Conservation (phyloP, 92 coral and sea anemone genomes). For the Epizoanthus stellaris region DNA sequence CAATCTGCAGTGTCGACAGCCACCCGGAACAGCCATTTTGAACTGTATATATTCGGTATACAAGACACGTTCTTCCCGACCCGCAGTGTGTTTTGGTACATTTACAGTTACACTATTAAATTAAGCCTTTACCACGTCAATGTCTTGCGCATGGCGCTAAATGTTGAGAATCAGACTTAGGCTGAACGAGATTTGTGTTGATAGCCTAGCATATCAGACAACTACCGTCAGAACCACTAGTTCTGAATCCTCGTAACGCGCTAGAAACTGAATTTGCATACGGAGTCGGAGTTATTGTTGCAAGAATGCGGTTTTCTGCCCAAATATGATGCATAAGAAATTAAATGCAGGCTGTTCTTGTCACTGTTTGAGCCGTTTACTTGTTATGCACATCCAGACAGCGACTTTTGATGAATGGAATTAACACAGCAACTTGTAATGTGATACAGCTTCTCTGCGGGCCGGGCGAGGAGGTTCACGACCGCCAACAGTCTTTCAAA, state of each 20-base stretch:
- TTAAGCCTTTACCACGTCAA: no score
- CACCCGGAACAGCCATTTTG: not conserved
- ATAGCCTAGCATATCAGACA: no score
- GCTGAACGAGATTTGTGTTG: no score
- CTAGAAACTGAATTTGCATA: no score
- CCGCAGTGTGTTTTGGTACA: not conserved
- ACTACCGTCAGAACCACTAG: no score
- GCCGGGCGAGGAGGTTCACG: not conserved
- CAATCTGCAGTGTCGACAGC: not conserved
- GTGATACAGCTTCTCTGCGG: not conserved
- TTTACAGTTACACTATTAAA: no score
- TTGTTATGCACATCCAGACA: not conserved
- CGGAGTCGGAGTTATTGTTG: not conserved
- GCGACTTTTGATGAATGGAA: slow-evolving; percentile 13
- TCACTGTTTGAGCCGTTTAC: not conserved
- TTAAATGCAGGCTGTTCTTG: not conserved
- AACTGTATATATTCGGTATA: not conserved
- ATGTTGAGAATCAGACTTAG: no score
- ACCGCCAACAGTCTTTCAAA: not conserved
- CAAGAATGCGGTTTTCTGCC: not conserved
- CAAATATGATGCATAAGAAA: not conserved
- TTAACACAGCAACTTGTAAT: slow-evolving; percentile 10
- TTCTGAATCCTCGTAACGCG: no score
- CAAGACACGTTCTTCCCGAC: not conserved
- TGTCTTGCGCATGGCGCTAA: no score